Percentiles rank a stretch among this genome's conserved stretches.
These are phyloP conservation scores for Chelonoidis abingdonii DNA, from an alignment of 2,113 vertebrate species.

Conservation along the genomic window DNA sequence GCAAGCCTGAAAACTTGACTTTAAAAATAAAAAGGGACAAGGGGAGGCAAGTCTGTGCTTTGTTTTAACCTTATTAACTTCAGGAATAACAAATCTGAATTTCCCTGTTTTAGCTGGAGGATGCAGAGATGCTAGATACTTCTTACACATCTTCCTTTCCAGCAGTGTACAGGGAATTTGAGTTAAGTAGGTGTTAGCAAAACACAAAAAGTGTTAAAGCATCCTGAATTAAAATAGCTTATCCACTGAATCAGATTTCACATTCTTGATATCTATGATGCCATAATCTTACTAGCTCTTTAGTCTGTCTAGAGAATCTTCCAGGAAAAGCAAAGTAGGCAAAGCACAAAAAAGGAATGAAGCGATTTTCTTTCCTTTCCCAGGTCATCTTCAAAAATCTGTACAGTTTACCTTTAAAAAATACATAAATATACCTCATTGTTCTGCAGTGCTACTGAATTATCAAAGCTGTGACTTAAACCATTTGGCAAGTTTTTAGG, in stretches of 20 bases:
- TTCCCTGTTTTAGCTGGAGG: neutral
- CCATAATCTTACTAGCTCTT: neutral
- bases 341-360: fast-evolving
- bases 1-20: neutral
- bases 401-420: neutral
- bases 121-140: neutral
- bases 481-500: neutral
- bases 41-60: neutral
- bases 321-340: neutral
- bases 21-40: neutral
- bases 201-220: neutral
- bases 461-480: neutral
- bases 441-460: neutral
- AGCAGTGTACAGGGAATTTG: neutral
- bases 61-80: neutral
- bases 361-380: neutral
- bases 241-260: neutral
- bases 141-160: neutral
- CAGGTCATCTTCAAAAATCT: neutral
- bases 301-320: neutral
- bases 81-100: neutral
- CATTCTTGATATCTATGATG: neutral
- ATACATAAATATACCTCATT: neutral
- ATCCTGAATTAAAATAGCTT: neutral
- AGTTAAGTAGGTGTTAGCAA: neutral